A percentile compares a stretch with the other conserved stretches of the same genome.
Evolutionary conservation across 2,797 vertebrate species (phyloP).

Genomic region (Lutjanus argentimaculatus): DNA sequence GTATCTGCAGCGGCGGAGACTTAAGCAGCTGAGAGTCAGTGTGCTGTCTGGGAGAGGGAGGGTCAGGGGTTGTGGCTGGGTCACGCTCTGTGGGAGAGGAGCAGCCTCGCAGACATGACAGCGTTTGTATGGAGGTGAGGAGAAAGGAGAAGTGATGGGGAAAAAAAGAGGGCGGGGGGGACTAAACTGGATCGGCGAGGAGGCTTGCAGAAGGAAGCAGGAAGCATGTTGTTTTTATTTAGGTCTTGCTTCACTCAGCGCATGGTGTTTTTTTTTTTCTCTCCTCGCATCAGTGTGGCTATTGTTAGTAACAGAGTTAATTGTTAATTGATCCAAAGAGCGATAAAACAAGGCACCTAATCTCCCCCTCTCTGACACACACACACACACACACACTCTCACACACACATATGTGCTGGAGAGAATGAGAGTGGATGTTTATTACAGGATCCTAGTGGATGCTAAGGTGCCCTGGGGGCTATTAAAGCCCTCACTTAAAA

Average conservation of each 20-base stretch:
- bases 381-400: slow-evolving; percentile 7
- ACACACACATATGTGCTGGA: slow-evolving; percentile 26
- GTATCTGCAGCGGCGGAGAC: slow-evolving; percentile 32
- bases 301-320: slow-evolving; percentile 74
- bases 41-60: slow-evolving; percentile 70
- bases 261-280: slow-evolving; percentile 5
- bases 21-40: slow-evolving; percentile 60
- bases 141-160: slow-evolving; percentile 31
- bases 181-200: slow-evolving; percentile 40
- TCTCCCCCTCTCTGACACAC: slow-evolving; percentile 33
- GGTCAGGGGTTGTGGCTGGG: slow-evolving; percentile 83
- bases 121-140: slow-evolving; percentile 48
- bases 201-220: slow-evolving; percentile 40
- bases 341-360: slow-evolving; percentile 73
- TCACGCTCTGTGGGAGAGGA: slow-evolving; percentile 78
- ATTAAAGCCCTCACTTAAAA: slow-evolving; percentile 81
- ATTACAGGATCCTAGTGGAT: slow-evolving; percentile 81
- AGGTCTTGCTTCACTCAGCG: slow-evolving; percentile 31
- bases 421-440: slow-evolving; percentile 81
- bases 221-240: slow-evolving; percentile 62
- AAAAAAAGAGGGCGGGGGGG: neutral
- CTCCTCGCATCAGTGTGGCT: slow-evolving; percentile 47
- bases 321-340: slow-evolving; percentile 81
- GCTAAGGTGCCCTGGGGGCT: slow-evolving; percentile 76
- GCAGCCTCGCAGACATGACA: slow-evolving; percentile 60